Evolutionary conservation across 2,113 vertebrate species (phyloP).

Genomic region (Clarias batrachus): DNA sequence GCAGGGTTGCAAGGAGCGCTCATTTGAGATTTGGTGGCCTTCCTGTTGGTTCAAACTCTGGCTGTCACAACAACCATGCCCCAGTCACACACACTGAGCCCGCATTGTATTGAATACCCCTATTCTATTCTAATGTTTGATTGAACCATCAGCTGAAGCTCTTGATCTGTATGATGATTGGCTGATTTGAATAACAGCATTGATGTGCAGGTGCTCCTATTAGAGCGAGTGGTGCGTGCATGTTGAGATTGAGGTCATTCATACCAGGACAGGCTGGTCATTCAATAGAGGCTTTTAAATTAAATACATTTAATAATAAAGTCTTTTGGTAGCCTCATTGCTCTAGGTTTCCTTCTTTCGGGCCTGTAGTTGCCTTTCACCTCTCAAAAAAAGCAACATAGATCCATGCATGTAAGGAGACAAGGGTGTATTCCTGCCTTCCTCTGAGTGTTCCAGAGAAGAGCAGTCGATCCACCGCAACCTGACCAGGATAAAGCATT

Average conservation of each 20-base stretch:
- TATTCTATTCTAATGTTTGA: background rate
- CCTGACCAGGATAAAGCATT: background rate
- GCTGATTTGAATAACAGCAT: background rate
- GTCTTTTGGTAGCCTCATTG: background rate
- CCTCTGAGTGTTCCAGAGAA: background rate
- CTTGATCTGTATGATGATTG: background rate
- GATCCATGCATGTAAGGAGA: background rate
- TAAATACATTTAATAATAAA: background rate
- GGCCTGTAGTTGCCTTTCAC: background rate
- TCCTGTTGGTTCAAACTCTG: background rate
- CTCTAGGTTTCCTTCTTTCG: background rate
- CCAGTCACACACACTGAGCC: background rate
- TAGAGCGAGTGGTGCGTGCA: background rate
- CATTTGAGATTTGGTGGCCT: background rate
- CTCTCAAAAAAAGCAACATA: background rate
- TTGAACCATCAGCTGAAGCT: background rate
- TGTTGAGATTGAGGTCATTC: background rate
- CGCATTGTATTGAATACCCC: background rate
- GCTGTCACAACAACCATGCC: background rate
- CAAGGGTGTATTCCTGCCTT: background rate
- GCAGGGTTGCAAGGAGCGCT: background rate
- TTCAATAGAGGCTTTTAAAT: background rate
- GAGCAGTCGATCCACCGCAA: background rate
- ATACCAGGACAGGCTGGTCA: background rate
- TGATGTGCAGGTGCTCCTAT: background rate